Evolutionary conservation across 1,140 invertebrate genomes (phyloP).

Genomic region (Tachypleus tridentatus): DNA sequence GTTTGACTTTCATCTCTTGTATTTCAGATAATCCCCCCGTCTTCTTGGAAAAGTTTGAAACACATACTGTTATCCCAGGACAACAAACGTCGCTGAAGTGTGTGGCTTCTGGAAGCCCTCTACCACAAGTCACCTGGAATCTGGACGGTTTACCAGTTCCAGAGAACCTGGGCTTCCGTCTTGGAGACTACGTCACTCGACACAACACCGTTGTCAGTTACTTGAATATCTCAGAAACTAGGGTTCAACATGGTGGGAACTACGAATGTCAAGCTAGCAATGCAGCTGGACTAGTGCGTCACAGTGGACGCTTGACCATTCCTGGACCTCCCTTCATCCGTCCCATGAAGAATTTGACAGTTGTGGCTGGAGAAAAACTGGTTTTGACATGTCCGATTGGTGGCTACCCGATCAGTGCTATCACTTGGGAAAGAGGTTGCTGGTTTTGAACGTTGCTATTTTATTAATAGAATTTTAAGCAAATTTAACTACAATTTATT

Average conservation of each 20-base stretch:
- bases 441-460: no score
- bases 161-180: conserved; percentile 23
- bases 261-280: conserved; percentile 33
- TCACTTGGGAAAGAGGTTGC: conserved; percentile 40
- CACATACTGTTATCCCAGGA: conserved; percentile 67
- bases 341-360: conserved; percentile 35
- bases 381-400: conserved; percentile 29
- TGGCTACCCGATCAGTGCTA: conserved; percentile 29
- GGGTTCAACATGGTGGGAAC: conserved; percentile 33
- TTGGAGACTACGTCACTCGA: conserved; percentile 25
- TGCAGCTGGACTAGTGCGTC: conserved; percentile 29
- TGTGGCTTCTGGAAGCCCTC: conserved; percentile 62
- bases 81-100: conserved; percentile 73
- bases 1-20: conserved; percentile 14
- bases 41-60: conserved; percentile 65
- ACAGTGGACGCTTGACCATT: conserved; percentile 24
- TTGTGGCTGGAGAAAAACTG: conserved; percentile 36
- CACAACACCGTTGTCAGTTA: conserved; percentile 30
- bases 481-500: no score
- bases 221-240: conserved; percentile 34
- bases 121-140: conserved; percentile 45
- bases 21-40: conserved; percentile 62
- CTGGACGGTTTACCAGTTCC: conserved; percentile 34
- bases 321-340: conserved; percentile 34
- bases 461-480: no score